phyloP scores from a whole-genome alignment of 2,113 vertebrate genomes.

The Panurus biarmicus region DNA sequence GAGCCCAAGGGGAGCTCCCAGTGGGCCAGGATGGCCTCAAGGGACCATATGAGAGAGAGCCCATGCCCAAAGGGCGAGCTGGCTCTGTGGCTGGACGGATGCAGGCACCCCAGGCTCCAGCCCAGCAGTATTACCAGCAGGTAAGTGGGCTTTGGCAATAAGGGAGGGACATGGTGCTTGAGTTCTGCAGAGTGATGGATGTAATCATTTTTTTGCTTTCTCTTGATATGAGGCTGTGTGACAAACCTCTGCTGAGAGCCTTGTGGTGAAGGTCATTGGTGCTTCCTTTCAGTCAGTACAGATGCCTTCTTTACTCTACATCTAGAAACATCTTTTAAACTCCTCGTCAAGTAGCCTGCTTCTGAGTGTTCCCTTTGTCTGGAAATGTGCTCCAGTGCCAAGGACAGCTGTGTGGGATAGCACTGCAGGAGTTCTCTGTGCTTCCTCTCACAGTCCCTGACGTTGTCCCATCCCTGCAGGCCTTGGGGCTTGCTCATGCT shows the following conservation, averaged over 20 bases:
- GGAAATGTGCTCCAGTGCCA: not conserved
- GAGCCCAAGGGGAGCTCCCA: constrained; percentile 79
- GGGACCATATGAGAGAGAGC: constrained; percentile 20
- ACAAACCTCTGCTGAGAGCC: not conserved
- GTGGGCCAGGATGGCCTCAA: constrained; percentile 31
- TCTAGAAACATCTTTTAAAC: not conserved
- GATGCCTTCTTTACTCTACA: not conserved
- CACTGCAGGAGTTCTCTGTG: not conserved
- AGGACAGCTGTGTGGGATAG: not conserved
- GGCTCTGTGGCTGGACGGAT: constrained; percentile 54
- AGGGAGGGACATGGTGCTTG: not conserved
- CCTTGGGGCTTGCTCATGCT: not conserved
- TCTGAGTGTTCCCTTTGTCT: not conserved
- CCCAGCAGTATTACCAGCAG: constrained; percentile 76
- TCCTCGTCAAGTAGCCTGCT: not conserved
- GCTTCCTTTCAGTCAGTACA: not conserved
- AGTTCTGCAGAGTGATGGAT: not conserved
- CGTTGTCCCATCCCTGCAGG: not conserved
- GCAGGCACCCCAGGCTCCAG: constrained; percentile 55
- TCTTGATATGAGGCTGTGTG: not conserved
- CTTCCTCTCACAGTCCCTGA: not conserved
- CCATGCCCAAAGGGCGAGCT: constrained; percentile 30
- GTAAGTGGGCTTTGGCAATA: constrained; percentile 22
- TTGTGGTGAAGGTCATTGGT: not conserved
- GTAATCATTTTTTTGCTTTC: not conserved